These are phyloP conservation scores for Nemurella pictetii DNA, from an alignment of 2,888 invertebrate species.

Conservation along the genomic window DNA sequence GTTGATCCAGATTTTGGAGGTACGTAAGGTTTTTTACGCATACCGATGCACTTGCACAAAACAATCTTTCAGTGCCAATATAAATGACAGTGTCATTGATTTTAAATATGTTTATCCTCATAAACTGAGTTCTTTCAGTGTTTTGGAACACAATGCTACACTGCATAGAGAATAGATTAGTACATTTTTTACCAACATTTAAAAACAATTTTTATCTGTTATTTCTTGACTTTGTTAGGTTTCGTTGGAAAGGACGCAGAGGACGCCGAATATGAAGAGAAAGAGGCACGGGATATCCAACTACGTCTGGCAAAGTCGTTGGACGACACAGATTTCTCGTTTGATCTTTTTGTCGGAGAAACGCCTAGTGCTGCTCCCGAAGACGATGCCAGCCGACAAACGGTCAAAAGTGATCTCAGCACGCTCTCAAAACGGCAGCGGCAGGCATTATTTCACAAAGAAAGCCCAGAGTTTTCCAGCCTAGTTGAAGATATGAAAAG, in stretches of 20 bases:
- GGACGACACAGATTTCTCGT: slow-evolving; percentile 74
- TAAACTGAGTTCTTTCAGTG: no score
- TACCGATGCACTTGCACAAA: no score
- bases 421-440: slow-evolving; percentile 77
- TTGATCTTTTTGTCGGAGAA: slow-evolving; percentile 58
- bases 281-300: slow-evolving; percentile 81
- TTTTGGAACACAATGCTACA: not conserved
- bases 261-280: slow-evolving; percentile 77
- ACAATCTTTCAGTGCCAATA: no score
- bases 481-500: slow-evolving; percentile 78
- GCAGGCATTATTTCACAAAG: slow-evolving; percentile 74
- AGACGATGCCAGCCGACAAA: slow-evolving; percentile 49
- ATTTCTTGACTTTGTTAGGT: slow-evolving; percentile 44
- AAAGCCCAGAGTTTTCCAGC: slow-evolving; percentile 84
- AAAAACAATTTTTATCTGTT: no score
- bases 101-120: no score
- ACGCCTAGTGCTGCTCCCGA: slow-evolving; percentile 48
- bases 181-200: no score
- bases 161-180: no score
- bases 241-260: slow-evolving; percentile 63
- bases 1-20: slow-evolving; percentile 84
- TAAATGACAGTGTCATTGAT: no score
- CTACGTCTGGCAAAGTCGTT: slow-evolving; percentile 74
- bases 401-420: slow-evolving; percentile 74
- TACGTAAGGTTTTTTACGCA: no score